Percentiles rank a stretch among this genome's conserved stretches.
Evolutionary conservation across 2,797 vertebrate genomes (phyloP).

Genomic region (Alfaro cultratus): DNA sequence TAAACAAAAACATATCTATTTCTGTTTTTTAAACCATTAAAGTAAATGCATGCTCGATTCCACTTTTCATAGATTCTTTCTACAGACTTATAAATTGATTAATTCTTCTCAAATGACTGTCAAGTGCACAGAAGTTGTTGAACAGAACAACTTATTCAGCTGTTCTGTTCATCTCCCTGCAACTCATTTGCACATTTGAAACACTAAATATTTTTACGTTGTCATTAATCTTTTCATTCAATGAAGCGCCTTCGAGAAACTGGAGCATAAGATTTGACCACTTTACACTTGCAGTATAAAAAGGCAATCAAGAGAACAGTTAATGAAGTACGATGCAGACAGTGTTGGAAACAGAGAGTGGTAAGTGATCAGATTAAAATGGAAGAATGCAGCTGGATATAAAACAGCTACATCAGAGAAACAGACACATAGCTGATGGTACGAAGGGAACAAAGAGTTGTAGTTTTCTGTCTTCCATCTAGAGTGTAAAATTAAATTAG

Average conservation of each 20-base stretch:
- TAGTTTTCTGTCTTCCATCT: constrained; percentile 38
- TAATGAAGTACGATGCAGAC: background rate
- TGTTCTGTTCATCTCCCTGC: background rate
- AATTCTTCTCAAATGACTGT: background rate
- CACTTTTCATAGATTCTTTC: background rate
- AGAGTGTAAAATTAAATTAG: constrained; percentile 69
- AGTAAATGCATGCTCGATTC: background rate
- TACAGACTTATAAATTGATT: background rate
- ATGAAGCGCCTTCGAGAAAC: background rate
- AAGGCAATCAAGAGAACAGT: background rate
- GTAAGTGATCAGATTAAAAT: background rate
- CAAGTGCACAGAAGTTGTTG: too few relatives aligned
- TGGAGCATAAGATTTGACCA: background rate
- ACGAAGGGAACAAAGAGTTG: constrained; percentile 44
- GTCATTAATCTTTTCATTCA: background rate
- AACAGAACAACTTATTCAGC: background rate
- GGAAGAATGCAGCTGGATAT: constrained; percentile 13
- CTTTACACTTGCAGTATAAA: background rate
- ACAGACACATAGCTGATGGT: constrained; percentile 23
- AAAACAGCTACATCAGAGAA: constrained; percentile 9
- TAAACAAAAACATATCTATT: background rate
- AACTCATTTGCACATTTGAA: background rate
- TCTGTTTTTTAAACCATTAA: background rate
- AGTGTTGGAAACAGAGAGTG: background rate
- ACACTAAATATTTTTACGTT: background rate